Evolutionary conservation across 2,888 invertebrate species (phyloP), one percentile per base, ranked within the genome.

Genomic region (Choreutis nemorana): DNA sequence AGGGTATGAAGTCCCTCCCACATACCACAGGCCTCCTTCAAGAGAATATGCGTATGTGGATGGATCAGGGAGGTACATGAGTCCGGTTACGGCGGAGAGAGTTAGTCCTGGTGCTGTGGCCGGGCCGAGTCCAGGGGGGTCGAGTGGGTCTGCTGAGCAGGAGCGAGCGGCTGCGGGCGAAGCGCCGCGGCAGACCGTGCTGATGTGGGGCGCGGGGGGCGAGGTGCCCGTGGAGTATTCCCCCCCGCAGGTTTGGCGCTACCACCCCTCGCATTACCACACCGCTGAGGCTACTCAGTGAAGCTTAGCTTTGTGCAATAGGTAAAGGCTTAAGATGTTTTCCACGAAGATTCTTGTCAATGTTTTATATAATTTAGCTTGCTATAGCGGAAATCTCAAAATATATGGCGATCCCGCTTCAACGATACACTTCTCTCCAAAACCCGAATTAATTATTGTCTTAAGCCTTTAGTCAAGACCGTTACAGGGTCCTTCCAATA

Each of bases 201-300:
- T 95, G 23, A 94, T 95, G 94, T 95, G 94, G 94, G 94, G 94
- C 12, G 81, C 85, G 36, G 81, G 70, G 36, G 72, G 70, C 2
- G 77, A 75, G 33, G 71, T 64, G 5, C 68, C 73, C 4, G 65
- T 68, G 45, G 75, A 77, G 36, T 78, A 75, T 52, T 75, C 77
- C 28, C 77, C 78, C 14, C 77, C 78, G 2, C 78, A 78, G 75
- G 77, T 77, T 65, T 78, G 78, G 78, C 68, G 78, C 39, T 78
- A 78, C 57, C 70, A 70, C 39, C 73, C 73, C 31, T 71, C 77
- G 10, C 75, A 75, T 40, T 78, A 77, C 45, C 78, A 77, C 61
- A 78, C 77, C 37, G 78, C 78, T 60, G 77, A 77, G 56, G 77
- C 78, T 43, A 77, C 78, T 41, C 78, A 78, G 50, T 78, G 60